Base-by-base conservation (phyloP, 2,113 vertebrate species). In the Camarhynchus parvulus region DNA sequence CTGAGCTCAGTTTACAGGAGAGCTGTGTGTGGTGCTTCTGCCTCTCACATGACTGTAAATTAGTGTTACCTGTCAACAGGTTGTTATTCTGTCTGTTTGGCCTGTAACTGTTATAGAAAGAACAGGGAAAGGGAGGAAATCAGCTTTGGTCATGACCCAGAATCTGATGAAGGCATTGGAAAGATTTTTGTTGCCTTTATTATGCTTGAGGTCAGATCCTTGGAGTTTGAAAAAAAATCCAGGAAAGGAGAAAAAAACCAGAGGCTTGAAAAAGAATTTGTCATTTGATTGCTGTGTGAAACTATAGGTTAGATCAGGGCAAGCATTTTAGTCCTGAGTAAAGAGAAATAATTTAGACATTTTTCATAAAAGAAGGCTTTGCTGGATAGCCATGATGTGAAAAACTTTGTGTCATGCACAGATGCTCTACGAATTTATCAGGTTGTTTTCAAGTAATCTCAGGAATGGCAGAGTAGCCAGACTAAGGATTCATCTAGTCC, bases 51-150 rank as follows among this genome's bases (percentile, higher is more conserved):
- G 59, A 79, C 62, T 91, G 66, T 81, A 81, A 94, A 89, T 90
- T 86, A 88, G 59, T 46, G 59, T 83, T 95, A 82, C 80, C 86
- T 94, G 80, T 93, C 94, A 96, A 24, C 92, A 87, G 67, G 61
- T 87, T 77, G 68, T 94, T 96, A 80, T 53, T 93, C 92, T 75
- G 39, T 89, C 76, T 92, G 6, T 78, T 95, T 66, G 49, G 53
- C 74, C 83, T 81, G 3, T 75, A 53, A 73, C 52, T 82, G 16
- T 76, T 82, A 42, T 0, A 9, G 39, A 87, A 49, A 19, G 31
- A 78, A 23, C 3, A 4, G 35, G 13, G 7, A 22, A 53, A 58
- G 30, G 23, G 35, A 35, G 56, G n/a, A 74, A 92, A 10, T 21
- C 70, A 63, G 19, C 39, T 88, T 92, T 84, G 91, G 67, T 89